Evolutionary conservation across 1,140 invertebrate genomes (phyloP).

Genomic region (Bombus balteatus): DNA sequence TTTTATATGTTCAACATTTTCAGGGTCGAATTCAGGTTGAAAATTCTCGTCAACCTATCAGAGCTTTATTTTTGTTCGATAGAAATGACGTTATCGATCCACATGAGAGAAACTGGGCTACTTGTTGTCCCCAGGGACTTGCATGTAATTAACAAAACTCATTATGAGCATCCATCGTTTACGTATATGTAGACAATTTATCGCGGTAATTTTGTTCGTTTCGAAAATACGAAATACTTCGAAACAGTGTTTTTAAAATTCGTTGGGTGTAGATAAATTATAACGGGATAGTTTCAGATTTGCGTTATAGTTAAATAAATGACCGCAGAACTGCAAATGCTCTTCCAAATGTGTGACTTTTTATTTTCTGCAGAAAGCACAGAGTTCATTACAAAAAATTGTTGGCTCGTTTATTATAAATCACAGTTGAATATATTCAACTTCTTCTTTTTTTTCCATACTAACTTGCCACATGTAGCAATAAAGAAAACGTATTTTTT

Average conservation of each 20-base stretch:
- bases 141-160: slow-evolving; percentile 74
- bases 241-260: not conserved
- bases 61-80: slow-evolving; percentile 54
- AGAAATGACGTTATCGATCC: slow-evolving; percentile 61
- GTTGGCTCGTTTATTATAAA: too few species aligned
- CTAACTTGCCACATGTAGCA: not conserved
- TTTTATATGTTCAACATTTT: too few species aligned
- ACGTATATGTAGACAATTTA: not conserved
- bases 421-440: too few species aligned
- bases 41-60: slow-evolving; percentile 38
- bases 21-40: not conserved
- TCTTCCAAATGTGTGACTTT: too few species aligned
- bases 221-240: not conserved
- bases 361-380: too few species aligned
- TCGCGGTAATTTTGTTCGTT: slow-evolving; percentile 7
- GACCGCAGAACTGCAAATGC: too few species aligned
- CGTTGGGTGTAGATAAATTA: not conserved
- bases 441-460: too few species aligned
- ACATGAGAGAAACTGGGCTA: slow-evolving; percentile 38
- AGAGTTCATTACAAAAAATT: too few species aligned
- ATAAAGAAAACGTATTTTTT: not conserved
- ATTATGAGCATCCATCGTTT: slow-evolving; percentile 65
- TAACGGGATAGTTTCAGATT: too few species aligned
- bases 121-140: slow-evolving; percentile 23
- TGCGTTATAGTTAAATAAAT: too few species aligned